A percentile compares a stretch with the other conserved stretches of the same genome.
These are phyloP conservation scores for Drosophila rubida DNA, from an alignment of 2,888 invertebrate genomes.

Conservation along the genomic window DNA sequence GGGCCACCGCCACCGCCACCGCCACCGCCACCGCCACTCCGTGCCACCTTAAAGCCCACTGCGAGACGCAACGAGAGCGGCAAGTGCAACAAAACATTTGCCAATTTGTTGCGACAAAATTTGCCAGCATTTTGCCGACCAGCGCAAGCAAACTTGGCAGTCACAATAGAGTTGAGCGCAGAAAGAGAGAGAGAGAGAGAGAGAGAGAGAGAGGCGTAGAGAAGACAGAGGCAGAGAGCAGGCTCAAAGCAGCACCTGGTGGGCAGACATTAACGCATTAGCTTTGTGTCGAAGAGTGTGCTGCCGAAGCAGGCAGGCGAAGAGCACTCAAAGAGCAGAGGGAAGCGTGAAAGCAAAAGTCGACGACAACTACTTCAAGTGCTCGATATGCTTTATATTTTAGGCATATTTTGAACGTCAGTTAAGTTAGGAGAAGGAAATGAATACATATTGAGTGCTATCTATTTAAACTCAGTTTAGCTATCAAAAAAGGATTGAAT, in stretches of 20 bases:
- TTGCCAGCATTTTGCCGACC: slow-evolving; percentile 66
- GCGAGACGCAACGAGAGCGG: slow-evolving; percentile 14
- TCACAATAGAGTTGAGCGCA: background rate
- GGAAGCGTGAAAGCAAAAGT: too few species aligned
- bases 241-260: background rate
- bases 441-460: too few species aligned
- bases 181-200: background rate
- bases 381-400: too few species aligned
- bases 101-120: slow-evolving; percentile 74
- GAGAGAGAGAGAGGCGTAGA: background rate
- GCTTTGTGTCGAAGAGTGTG: background rate
- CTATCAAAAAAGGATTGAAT: too few species aligned
- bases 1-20: slow-evolving; percentile 8
- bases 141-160: slow-evolving; percentile 3
- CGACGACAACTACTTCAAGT: too few species aligned
- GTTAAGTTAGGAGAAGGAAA: too few species aligned
- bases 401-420: too few species aligned
- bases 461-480: too few species aligned
- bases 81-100: slow-evolving; percentile 47
- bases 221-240: background rate
- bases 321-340: too few species aligned
- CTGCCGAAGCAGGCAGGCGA: too few species aligned
- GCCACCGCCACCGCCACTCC: slow-evolving; percentile 42
- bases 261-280: background rate
- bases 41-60: slow-evolving; percentile 60